Base-by-base conservation (phyloP, 2,888 invertebrate species). In the Drosophila austrosaltans region DNA sequence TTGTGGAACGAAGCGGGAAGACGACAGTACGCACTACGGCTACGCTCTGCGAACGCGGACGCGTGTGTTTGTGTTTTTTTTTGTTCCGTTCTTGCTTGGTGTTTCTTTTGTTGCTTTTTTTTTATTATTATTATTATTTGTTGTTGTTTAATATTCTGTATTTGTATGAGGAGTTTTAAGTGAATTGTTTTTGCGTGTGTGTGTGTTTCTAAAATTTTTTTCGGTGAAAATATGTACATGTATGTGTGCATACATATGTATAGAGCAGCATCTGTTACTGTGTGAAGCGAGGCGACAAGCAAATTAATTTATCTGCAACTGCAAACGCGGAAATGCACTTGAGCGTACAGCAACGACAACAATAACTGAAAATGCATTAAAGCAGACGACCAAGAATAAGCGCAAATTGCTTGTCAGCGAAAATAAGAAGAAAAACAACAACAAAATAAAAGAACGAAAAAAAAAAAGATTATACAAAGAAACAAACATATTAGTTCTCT, bases 291-390 rank as follows among this genome's bases (percentile, higher is more conserved):
- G 40, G 62, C 59, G 63, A 65, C 56, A 57, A 57, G 12, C 62
- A 72, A 63, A 76, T 78, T 75, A 69, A 71, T 69, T 74, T 78
- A 66, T 62, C 60, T 72, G 54, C 57, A 39, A 57, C 57, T 63
- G 67, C 75, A 81, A 79, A 83, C 72, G 87, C 83, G 83, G 83
- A 87, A 83, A 84, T 85, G 83, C 83, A 87, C 82, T 83, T 83
- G 80, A 83, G 87, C 87, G 87, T 80, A 83, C 87, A 82, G 77
- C 81, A 76, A 82, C 82, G 65, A 66, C 62, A 39, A 60, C 69
- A 66, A 64, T 53, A 42, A 64, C 69, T 42, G 10, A 72, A 57
- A 44, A 66, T 39, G 66, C 60, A 73, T 48, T 63, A 54, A 68
- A 76, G 44, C 44, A 74, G 69, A 60, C 53, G 36, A 36, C 57